phyloP scores from a whole-genome alignment of 2,113 vertebrate species.

The Ceuthmochares aereus region DNA sequence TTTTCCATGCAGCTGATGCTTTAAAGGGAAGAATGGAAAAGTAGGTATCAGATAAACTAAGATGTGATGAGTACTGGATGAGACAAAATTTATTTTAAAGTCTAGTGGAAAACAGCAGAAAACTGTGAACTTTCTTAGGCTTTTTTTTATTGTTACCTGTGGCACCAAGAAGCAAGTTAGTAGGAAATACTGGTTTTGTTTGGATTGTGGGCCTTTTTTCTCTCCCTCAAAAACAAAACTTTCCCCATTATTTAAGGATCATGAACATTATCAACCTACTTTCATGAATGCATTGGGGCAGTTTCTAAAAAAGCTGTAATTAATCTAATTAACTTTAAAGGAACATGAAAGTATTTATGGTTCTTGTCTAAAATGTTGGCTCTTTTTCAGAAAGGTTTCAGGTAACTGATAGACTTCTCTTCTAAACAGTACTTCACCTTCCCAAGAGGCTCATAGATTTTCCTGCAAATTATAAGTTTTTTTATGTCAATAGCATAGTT shows the following conservation, averaged over 20 bases:
- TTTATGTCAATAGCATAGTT: background rate
- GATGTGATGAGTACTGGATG: background rate
- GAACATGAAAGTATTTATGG: background rate
- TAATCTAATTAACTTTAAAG: background rate
- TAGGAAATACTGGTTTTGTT: background rate
- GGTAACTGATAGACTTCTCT: background rate
- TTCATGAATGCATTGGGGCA: background rate
- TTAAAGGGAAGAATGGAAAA: background rate
- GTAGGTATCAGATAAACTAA: background rate
- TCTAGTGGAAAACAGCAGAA: background rate
- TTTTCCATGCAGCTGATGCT: background rate
- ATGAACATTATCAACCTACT: background rate
- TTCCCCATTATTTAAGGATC: background rate
- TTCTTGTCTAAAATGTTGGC: background rate
- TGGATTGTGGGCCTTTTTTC: background rate
- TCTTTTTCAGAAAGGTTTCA: background rate
- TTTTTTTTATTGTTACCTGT: background rate
- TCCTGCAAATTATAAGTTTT: background rate
- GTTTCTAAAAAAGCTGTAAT: background rate
- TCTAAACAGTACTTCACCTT: background rate
- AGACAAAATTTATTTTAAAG: background rate
- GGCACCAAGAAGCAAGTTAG: background rate
- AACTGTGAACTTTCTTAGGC: background rate
- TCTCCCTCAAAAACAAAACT: background rate
- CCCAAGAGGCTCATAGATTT: background rate